A percentile compares a stretch with the other conserved stretches of the same genome.
Evolutionary conservation across 1,140 invertebrate species (phyloP).

Genomic region (Megalopta genalis): DNA sequence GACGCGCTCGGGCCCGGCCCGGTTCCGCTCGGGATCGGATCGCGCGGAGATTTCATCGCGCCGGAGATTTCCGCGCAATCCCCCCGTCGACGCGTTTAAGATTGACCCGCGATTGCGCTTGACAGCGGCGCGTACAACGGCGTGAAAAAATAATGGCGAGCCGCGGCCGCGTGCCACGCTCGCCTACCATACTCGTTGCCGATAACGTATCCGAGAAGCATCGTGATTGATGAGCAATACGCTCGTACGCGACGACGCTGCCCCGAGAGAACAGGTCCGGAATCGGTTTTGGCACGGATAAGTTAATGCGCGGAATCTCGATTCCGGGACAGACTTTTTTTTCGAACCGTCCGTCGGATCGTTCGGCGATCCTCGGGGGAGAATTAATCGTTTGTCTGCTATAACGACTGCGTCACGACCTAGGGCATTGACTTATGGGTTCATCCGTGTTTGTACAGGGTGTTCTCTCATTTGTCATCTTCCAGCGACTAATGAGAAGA

Average conservation of each 20-base stretch:
- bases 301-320: not conserved
- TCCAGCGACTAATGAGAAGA: no score
- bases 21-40: not conserved
- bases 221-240: not conserved
- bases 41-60: constrained; percentile 5
- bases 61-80: not conserved
- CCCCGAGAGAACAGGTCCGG: no score
- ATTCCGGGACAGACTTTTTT: not conserved
- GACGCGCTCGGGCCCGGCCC: no score
- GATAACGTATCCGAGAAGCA: not conserved
- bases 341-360: not conserved
- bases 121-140: not conserved
- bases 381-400: not conserved
- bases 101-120: constrained; percentile 12
- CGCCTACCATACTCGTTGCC: not conserved
- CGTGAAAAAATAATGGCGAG: not conserved
- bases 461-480: no score
- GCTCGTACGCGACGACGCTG: constrained; percentile 8
- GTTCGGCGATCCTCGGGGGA: no score
- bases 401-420: no score
- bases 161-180: not conserved
- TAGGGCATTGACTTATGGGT: no score
- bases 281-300: not conserved
- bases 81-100: constrained; percentile 4
- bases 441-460: no score